Conservation (phyloP, 1,140 invertebrate species). For the Oncopeltus fasciatus region DNA sequence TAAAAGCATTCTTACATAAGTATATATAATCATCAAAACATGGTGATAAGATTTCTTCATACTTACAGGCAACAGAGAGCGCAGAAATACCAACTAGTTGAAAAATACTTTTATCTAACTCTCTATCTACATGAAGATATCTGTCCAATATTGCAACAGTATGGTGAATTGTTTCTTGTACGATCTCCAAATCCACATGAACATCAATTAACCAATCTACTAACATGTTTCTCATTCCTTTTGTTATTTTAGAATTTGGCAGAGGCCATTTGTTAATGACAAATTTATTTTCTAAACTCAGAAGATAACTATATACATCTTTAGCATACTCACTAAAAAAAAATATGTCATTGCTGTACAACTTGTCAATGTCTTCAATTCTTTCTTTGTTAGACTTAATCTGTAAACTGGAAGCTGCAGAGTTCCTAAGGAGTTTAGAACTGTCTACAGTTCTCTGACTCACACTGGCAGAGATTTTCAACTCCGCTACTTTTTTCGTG, state of each 20-base stretch:
- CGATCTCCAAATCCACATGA: background rate
- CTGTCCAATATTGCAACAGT: constrained; percentile 6
- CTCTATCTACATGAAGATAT: background rate
- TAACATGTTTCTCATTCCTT: background rate
- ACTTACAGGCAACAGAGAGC: background rate
- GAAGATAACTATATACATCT: constrained; percentile 3
- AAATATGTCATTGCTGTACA: background rate
- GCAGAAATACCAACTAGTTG: constrained; percentile 3
- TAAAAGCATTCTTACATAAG: background rate
- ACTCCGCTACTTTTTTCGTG: background rate
- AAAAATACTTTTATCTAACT: background rate
- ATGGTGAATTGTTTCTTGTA: constrained; percentile 12
- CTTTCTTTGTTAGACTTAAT: background rate
- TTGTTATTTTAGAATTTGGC: background rate
- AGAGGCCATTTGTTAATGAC: background rate
- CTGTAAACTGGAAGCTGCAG: background rate
- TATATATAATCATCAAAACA: background rate
- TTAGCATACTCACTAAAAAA: constrained; percentile 6
- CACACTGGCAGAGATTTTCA: background rate
- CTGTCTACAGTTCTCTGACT: background rate
- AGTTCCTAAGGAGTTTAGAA: background rate
- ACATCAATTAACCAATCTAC: constrained; percentile 10
- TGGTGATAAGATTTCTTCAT: constrained; percentile 9
- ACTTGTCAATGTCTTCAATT: constrained; percentile 9
- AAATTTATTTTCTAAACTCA: background rate